Evolutionary conservation across 2,113 vertebrate species (phyloP).

Genomic region (Struthidea cinerea): DNA sequence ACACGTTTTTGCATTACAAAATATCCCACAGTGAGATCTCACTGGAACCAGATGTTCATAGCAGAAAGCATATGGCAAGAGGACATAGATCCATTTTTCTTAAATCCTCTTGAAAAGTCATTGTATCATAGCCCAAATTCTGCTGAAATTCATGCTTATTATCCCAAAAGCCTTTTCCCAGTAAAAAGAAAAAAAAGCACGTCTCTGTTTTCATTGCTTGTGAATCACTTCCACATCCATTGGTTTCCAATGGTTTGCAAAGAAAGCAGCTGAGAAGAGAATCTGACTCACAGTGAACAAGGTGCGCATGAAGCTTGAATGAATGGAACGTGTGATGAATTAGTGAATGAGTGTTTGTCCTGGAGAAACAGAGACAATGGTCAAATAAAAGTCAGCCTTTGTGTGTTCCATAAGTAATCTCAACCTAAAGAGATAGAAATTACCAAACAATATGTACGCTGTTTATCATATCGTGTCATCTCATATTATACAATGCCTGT

Average conservation of each 20-base stretch:
- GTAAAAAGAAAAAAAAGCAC: background rate
- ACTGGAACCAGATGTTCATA: conserved; percentile 54
- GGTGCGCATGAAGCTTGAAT: conserved; percentile 26
- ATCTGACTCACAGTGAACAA: background rate
- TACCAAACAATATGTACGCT: background rate
- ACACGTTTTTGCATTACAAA: conserved; percentile 51
- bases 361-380: background rate
- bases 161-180: background rate
- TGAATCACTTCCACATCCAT: conserved; percentile 25
- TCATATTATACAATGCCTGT: background rate
- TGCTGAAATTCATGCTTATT: conserved; percentile 20
- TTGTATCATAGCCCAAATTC: background rate
- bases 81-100: conserved; percentile 24
- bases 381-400: background rate
- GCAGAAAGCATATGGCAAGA: conserved; percentile 35
- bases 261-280: conserved; percentile 17
- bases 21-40: conserved; percentile 33
- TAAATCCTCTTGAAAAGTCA: conserved; percentile 31
- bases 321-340: conserved; percentile 21
- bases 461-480: conserved; percentile 26
- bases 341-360: conserved; percentile 18
- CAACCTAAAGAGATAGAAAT: background rate
- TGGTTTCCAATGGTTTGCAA: conserved; percentile 21
- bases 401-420: background rate
- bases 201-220: conserved; percentile 21